Evolutionary conservation across 2,113 vertebrate genomes (phyloP), one percentile per base, ranked within the genome.

Genomic region (Tetrax tetrax): DNA sequence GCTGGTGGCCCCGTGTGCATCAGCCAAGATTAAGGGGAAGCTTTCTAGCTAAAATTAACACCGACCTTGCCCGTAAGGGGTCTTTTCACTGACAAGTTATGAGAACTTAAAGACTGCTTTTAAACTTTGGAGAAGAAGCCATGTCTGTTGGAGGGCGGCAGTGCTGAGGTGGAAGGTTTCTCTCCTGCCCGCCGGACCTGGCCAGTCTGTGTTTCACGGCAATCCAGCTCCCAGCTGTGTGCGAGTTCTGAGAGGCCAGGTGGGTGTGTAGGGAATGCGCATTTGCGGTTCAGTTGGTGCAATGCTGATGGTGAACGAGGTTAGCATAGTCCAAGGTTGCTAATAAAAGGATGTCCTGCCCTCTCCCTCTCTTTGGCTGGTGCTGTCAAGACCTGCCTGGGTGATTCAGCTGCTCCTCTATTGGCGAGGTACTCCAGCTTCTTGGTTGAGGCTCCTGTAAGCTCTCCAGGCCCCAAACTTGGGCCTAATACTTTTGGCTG

Each of bases 171-270:
- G 61, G 77, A 87, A 94, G 20, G 17, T 65, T 81, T 88, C 28
- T 93, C 24, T 86, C 65, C 16, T 0, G 0, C n/a, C n/a, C 0
- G 0, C 29, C 0, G 0, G 79, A 37, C 35, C 24, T 83, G 51
- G 38, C 57, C 81, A 83, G 74, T 48, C 35, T 16, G 35, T 2
- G 12, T 66, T 87, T 89, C 45, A 38, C 10, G 47, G 76, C 47
- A 81, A 65, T 79, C 33, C 74, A 41, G 25, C 75, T 91, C 57
- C 50, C 53, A 82, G 63, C 27, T 7, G 5, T 11, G 56, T 37
- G 48, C 6, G 27, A 60, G 37, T 59, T 93, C 89, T 84, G 77
- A 82, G 72, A 93, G 25, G n/a, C 5, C 0, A 7, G 0, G 70
- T 94, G 82, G 91, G 85, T 78, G 76, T 68, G 35, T 63, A 89